phyloP scores from a whole-genome alignment of 2,113 vertebrate genomes.

The Sardina pilchardus region DNA sequence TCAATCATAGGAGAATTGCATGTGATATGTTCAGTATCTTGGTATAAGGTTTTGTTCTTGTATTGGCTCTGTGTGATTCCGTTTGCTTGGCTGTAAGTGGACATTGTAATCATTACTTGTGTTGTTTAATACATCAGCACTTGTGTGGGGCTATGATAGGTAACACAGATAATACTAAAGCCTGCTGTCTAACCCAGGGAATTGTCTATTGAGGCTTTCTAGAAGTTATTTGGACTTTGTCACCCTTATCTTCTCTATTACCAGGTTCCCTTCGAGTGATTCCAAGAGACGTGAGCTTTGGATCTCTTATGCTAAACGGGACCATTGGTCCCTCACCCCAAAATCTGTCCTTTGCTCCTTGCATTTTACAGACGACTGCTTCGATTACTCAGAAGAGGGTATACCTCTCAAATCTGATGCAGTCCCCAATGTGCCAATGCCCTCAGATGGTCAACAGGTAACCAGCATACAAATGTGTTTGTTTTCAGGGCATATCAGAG shows the following conservation, averaged over 20 bases:
- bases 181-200: neutral
- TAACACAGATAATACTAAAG: neutral
- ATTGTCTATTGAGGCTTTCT: neutral
- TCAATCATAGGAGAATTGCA: neutral
- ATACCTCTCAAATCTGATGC: constrained; percentile 47
- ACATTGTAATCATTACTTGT: neutral
- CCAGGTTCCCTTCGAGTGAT: constrained; percentile 62
- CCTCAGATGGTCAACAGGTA: constrained; percentile 10
- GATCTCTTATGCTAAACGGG: constrained; percentile 58
- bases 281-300: constrained; percentile 50
- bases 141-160: neutral
- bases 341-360: constrained; percentile 61
- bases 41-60: neutral
- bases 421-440: constrained; percentile 25
- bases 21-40: neutral
- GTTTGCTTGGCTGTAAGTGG: neutral
- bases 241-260: neutral
- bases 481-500: constrained; percentile 5
- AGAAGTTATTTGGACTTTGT: neutral
- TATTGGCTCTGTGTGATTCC: neutral
- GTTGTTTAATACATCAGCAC: neutral
- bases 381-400: constrained; percentile 47
- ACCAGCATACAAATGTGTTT: neutral
- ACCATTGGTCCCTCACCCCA: constrained; percentile 58
- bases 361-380: constrained; percentile 65